Evolutionary conservation across 2,888 invertebrate genomes (phyloP), one percentile per base, ranked within the genome.

Genomic region (Mechanitis mazaeus): DNA sequence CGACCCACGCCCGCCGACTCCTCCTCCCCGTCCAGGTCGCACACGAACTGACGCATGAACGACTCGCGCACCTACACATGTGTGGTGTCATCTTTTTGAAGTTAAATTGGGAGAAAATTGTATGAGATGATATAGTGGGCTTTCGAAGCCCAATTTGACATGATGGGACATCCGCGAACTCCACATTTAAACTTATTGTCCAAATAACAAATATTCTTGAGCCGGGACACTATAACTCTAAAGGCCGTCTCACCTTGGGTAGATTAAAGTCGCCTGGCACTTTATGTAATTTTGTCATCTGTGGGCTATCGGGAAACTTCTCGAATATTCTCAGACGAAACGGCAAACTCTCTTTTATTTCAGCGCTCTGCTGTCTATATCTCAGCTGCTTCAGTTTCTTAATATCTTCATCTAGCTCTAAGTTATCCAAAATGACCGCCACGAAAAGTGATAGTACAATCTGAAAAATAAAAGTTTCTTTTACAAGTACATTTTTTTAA

Each of bases 371-470:
- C 79, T 99, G 99, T 20, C 99, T 92, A 74, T 98, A 98, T 80
- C 98, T 96, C 1, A 98, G 87, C 86, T 99, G 99, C 77, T 99
- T 99, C 50, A 99, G 87, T 83, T 99, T 99, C 80, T 99, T 99
- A 58, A 99, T 97, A 75, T 99, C 99, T 83, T 99, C 99, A 76
- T 99, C 99, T 74, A 99, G 91, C 87, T 99, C 99, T 80, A 99
- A 93, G 87, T 99, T 99, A 83, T 99, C 99, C 82, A 99, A 92
- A 87, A 99, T 99, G 33, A 99, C 99, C 65, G 99, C 99, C 78
- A 99, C 99, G 94, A 99, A 99, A 87, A 99, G 95, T 84, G 98
- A 98, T 73, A 99, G 91, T 91, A 99, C 99, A 82, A 99, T 99
- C 97, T 97, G 84, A 33, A 84, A 20, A 85, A 68, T 12, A 31